These are phyloP conservation scores for Peromyscus nudipes DNA, from an alignment of 2,797 vertebrate species.

Conservation along the genomic window DNA sequence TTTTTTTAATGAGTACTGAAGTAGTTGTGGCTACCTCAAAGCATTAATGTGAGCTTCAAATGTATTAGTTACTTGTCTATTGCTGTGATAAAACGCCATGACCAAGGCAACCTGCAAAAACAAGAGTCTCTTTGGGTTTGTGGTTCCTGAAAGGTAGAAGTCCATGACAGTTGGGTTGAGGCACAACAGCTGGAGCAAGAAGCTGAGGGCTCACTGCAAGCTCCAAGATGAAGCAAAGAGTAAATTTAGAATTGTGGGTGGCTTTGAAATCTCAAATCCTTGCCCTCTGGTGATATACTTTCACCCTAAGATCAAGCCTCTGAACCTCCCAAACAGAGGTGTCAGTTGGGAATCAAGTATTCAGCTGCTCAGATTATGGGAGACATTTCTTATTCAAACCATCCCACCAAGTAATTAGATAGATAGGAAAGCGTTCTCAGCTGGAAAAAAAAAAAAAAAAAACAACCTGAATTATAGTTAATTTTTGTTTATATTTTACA, in stretches of 20 bases:
- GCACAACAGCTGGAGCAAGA: background rate
- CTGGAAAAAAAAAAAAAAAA: background rate
- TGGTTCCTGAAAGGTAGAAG: background rate
- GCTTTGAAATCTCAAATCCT: background rate
- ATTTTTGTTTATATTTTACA: slow-evolving; percentile 22
- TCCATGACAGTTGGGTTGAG: background rate
- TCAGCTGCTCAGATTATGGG: background rate
- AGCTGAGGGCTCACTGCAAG: background rate
- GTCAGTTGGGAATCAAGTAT: background rate
- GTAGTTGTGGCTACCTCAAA: background rate
- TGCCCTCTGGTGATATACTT: background rate
- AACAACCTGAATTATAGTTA: background rate
- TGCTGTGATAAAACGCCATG: background rate
- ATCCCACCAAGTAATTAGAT: background rate
- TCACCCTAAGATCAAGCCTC: background rate
- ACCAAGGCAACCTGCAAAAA: background rate
- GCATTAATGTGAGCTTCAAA: background rate
- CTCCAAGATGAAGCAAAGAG: background rate
- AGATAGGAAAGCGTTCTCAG: background rate
- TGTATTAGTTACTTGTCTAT: background rate
- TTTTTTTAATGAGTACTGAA: background rate
- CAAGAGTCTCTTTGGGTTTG: background rate
- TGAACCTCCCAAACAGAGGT: background rate
- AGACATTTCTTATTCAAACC: background rate
- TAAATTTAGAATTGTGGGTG: background rate